Evolutionary conservation across 2,888 invertebrate genomes (phyloP).

Genomic region (Dolichopus griseipennis): DNA sequence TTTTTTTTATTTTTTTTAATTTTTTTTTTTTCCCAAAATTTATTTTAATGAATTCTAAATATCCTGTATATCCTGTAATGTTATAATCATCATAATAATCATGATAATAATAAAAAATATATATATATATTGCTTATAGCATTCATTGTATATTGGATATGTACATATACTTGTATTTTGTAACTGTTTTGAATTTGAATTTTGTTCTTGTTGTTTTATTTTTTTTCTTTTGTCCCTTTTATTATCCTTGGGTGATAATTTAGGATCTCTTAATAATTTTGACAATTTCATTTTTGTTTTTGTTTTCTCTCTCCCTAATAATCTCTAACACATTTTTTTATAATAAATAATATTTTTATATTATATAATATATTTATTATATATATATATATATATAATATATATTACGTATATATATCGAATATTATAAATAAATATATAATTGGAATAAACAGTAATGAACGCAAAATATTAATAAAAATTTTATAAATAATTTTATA

Average conservation of each 20-base stretch:
- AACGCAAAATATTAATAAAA: too few species aligned
- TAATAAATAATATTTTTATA: too few species aligned
- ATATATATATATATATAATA: too few species aligned
- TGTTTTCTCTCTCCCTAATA: not conserved
- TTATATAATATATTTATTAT: too few species aligned
- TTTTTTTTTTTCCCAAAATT: not conserved
- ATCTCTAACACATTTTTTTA: not conserved
- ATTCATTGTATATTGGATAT: not conserved
- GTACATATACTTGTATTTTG: too few species aligned
- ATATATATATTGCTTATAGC: not conserved
- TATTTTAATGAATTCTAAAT: not conserved
- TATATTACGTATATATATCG: too few species aligned
- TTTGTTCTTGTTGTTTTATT: not conserved
- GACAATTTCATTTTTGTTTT: not conserved
- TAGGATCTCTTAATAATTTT: conserved; percentile 3
- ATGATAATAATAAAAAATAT: not conserved
- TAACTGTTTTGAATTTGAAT: not conserved
- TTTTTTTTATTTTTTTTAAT: not conserved
- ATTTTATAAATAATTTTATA: too few species aligned
- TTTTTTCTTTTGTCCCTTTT: not conserved
- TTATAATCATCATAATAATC: not conserved
- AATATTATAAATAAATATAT: too few species aligned
- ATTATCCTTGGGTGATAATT: conserved; percentile 4
- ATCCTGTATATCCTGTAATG: not conserved
- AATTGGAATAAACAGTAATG: too few species aligned